A percentile compares a stretch with the other conserved stretches of the same genome.
These are phyloP conservation scores for Tadarida brasiliensis DNA, from an alignment of 2,797 vertebrate genomes.

Conservation along the genomic window DNA sequence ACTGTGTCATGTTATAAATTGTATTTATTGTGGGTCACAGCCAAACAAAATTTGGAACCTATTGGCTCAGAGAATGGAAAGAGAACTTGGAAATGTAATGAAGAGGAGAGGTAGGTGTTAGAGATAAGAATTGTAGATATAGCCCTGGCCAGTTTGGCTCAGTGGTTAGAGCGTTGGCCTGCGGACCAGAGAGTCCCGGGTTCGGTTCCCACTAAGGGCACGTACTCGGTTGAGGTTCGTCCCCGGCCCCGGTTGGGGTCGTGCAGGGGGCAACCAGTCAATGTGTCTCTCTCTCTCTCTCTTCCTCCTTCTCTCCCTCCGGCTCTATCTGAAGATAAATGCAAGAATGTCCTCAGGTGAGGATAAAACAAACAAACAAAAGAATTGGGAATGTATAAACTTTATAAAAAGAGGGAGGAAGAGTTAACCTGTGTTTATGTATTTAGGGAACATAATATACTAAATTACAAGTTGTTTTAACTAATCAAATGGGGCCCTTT, in stretches of 20 bases:
- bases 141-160: too few species aligned
- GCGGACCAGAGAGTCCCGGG: too few species aligned
- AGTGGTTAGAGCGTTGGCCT: too few species aligned
- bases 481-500: not conserved
- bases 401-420: not conserved
- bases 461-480: constrained; percentile 19
- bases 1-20: not conserved
- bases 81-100: constrained; percentile 18
- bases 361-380: too few species aligned
- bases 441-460: not conserved
- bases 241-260: too few species aligned
- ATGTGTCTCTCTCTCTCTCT: too few species aligned
- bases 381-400: constrained; percentile 1
- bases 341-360: too few species aligned
- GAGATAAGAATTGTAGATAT: constrained; percentile 8
- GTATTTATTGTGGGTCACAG: not conserved
- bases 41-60: not conserved
- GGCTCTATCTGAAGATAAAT: too few species aligned
- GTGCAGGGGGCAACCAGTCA: too few species aligned
- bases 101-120: constrained; percentile 1
- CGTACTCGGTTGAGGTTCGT: too few species aligned
- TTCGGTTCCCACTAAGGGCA: too few species aligned
- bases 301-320: too few species aligned
- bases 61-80: constrained; percentile 13
- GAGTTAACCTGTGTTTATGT: not conserved